These are phyloP conservation scores for Hipposideros armiger DNA, from an alignment of 2,113 vertebrate genomes.

Conservation along the genomic window DNA sequence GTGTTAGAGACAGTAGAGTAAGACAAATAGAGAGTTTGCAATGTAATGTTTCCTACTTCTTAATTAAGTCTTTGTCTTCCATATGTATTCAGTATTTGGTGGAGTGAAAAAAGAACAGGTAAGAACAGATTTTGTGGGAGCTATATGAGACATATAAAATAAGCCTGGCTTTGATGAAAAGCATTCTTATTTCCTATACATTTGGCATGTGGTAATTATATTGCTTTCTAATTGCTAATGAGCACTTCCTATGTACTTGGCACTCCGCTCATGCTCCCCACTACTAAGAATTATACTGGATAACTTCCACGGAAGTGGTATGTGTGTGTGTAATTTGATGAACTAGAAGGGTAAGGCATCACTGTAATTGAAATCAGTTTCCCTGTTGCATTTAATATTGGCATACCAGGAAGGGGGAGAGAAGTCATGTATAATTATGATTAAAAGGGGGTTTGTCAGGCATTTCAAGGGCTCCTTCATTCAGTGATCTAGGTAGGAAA, in stretches of 20 bases:
- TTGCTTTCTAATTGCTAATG: conserved; percentile 81
- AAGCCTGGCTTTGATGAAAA: conserved; percentile 74
- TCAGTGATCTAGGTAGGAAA: not conserved
- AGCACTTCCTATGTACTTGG: conserved; percentile 81
- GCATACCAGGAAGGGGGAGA: conserved; percentile 36
- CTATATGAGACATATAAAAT: conserved; percentile 66
- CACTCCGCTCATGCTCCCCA: conserved; percentile 67
- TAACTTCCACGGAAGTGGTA: conserved; percentile 52
- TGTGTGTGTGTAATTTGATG: conserved; percentile 60
- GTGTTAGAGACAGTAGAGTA: not conserved
- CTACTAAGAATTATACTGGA: conserved; percentile 72
- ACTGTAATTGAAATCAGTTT: conserved; percentile 72
- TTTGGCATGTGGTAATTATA: conserved; percentile 80
- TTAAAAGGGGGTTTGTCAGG: conserved; percentile 51
- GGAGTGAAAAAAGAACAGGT: not conserved
- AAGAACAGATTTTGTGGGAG: conserved; percentile 63
- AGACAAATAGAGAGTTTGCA: not conserved
- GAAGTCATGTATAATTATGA: conserved; percentile 39
- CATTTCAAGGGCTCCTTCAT: conserved; percentile 24
- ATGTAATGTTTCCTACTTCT: not conserved
- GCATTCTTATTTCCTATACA: conserved; percentile 77
- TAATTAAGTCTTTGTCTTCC: conserved; percentile 21
- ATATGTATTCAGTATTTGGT: not conserved
- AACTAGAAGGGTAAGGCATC: conserved; percentile 59
- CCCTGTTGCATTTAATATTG: conserved; percentile 60